Evolutionary conservation across 2,113 vertebrate genomes (phyloP), one percentile per base, ranked within the genome.

Genomic region (Calyptomena viridis): DNA sequence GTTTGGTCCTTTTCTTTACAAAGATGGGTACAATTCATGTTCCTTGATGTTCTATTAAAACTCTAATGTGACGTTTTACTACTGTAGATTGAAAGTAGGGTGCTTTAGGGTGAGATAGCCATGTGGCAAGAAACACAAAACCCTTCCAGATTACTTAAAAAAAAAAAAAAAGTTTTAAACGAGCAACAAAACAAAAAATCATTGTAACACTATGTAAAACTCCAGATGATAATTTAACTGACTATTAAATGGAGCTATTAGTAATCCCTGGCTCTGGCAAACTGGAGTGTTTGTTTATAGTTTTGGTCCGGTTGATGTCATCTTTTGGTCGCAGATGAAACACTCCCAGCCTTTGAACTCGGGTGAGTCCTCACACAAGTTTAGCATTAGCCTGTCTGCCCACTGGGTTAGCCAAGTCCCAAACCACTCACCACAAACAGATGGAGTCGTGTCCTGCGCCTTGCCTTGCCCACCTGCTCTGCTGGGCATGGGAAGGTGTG

Each of bases 221-320:
- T 96, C 94, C 95, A 96, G 91, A 90, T 94, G 93, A 96, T 75
- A 55, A 96, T 96, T 97, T 60, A 93, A 96, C 92, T 93, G 93
- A 97, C 89, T 97, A 98, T 98, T 98, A 98, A 98, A 98, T 3
- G 69, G 93, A 97, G 76, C 95, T 97, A 91, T 98, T 97, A 97
- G 95, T 97, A 97, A 97, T 85, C 86, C 11, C 47, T 73, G 90
- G 79, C 87, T 87, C 93, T 97, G 94, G 91, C 90, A 91, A 95
- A 86, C 39, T 35, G 84, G 78, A 76, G 68, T 86, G 53, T 95
- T 95, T 97, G 94, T 96, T 96, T 95, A 40, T 84, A 64, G 68
- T 79, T 95, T 81, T 72, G 91, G 81, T 91, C 62, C 91, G 33
- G 59, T 40, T 95, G 91, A 91, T 89, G 93, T 95, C 87, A 93